Evolutionary conservation across 2,797 vertebrate species (phyloP), one percentile per base, ranked within the genome.

Genomic region (Sphenodon punctatus): DNA sequence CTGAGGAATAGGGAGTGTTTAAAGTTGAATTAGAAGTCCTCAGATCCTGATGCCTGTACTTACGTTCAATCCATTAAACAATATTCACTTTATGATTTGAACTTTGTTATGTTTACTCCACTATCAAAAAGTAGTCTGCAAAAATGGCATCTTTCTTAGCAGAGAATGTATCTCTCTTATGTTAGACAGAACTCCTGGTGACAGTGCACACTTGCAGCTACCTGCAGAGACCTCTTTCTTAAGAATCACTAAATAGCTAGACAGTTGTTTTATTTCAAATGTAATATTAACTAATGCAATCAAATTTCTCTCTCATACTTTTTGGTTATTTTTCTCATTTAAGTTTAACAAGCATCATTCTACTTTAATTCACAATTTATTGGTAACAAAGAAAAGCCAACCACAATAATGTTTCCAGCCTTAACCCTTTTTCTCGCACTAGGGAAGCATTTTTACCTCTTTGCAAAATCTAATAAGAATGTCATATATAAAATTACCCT

Each of bases 251-350:
- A n/a, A n/a, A n/a, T n/a, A n/a, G n/a, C n/a, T n/a, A n/a, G 48
- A 46, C 25, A 59, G 23, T 65, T 27, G 63, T 73, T 13, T 41
- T 32, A 67, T 88, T 93, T 88, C 3, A 89, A 88, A 82, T 82
- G 67, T 86, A 86, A 77, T 77, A 92, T 93, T 92, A 81, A 45
- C 42, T 86, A 70, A 76, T 36, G 9, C 75, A 89, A 72, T 90
- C 88, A 87, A 72, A 90, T 90, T 85, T 89, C 90, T 89, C 91
- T 76, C 67, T 72, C 69, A 55, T 89, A 78, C 91, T 92, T 94
- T 85, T 72, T 79, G 83, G 59, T 81, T n/a, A 80, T 25, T 76
- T 76, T 88, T 75, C 42, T 79, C 82, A 89, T 80, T 90, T 84
- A 69, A 38, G 20, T 88, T 88, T 87, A 63, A 73, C 80, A 90